These are phyloP conservation scores for Berghia stephanieae DNA, from an alignment of 1,140 invertebrate species.

Conservation along the genomic window DNA sequence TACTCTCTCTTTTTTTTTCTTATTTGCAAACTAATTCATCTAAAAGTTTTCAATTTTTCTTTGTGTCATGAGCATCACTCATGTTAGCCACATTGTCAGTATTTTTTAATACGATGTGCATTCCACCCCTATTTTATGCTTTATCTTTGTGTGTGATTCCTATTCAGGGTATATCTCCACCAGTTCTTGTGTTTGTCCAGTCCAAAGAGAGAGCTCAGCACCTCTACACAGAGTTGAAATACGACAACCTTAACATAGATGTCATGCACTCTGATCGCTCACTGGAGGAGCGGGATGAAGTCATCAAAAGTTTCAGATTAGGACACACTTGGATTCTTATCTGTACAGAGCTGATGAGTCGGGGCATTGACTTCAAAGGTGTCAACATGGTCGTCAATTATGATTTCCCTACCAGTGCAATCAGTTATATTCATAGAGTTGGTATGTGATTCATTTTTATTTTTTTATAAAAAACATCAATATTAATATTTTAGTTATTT, in stretches of 20 bases:
- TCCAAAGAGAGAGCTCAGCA: slow-evolving; percentile 92
- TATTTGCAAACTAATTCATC: no score
- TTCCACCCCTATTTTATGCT: no score
- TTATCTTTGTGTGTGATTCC: slow-evolving; percentile 1
- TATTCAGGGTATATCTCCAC: slow-evolving; percentile 82
- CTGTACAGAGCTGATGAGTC: slow-evolving; percentile 95
- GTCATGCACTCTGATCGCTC: slow-evolving; percentile 93
- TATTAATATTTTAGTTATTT: no score
- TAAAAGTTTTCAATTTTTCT: no score
- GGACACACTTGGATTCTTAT: slow-evolving; percentile 96
- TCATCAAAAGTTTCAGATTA: slow-evolving; percentile 86
- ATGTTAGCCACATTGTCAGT: no score
- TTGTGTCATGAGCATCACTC: no score
- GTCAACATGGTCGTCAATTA: slow-evolving; percentile 98
- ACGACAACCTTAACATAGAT: slow-evolving; percentile 91
- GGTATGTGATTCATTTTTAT: slow-evolving; percentile 70
- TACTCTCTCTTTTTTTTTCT: no score
- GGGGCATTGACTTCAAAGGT: slow-evolving; percentile 97
- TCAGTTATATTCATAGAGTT: slow-evolving; percentile 94
- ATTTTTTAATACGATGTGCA: no score
- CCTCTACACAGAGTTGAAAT: slow-evolving; percentile 89
- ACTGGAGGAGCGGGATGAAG: slow-evolving; percentile 83
- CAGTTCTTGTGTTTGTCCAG: slow-evolving; percentile 90
- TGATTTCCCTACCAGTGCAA: slow-evolving; percentile 91
- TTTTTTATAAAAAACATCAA: no score